Base-by-base conservation (phyloP, 2,113 vertebrate species). In the Lophotis ruficrista region DNA sequence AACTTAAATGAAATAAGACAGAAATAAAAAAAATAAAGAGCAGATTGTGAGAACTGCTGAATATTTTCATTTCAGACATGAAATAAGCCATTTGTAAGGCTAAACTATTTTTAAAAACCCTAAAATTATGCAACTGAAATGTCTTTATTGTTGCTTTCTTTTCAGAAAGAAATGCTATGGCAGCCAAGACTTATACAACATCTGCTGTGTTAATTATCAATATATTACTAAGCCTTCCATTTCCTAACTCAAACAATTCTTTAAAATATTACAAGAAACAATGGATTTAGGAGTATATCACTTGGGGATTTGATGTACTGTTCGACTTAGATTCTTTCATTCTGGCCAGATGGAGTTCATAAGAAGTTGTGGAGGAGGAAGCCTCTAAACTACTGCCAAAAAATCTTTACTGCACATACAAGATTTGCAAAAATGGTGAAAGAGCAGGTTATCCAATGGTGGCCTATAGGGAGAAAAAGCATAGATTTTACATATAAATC, bases 171-270 rank as follows among this genome's bases (percentile, higher is more conserved):
- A 81, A 62, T 47, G 12, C 7, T 87, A 5, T 89, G 94, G 24
- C 38, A 94, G 60, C 54, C 30, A 61, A 68, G 64, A 89, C 21
- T 86, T 95, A 28, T 7, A 28, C 28, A 94, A 83, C 95, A 97
- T 96, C 95, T 97, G 96, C n/a, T 96, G 64, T 87, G 89, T 90
- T 97, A 96, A 96, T 97, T 97, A 95, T 93, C 83, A 91, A 90
- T 88, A 66, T 57, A 94, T 82, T 94, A 77, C 93, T 91, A 89
- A 94, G 61, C 72, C 37, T 37, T 96, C 91, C 48, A 87, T 96
- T 94, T 97, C 90, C 87, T 95, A 76, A 70, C 62, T 95, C 70
- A 83, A 56, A 76, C 76, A 96, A 90, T 92, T 96, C 84, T 75
- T 83, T 79, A 92, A 78, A 96, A 83, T 88, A 56, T 87, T 93